A percentile compares a stretch with the other conserved stretches of the same genome.
These are phyloP conservation scores for Kryptolebias ocellatus DNA, from an alignment of 2,797 vertebrate genomes.

Conservation along the genomic window DNA sequence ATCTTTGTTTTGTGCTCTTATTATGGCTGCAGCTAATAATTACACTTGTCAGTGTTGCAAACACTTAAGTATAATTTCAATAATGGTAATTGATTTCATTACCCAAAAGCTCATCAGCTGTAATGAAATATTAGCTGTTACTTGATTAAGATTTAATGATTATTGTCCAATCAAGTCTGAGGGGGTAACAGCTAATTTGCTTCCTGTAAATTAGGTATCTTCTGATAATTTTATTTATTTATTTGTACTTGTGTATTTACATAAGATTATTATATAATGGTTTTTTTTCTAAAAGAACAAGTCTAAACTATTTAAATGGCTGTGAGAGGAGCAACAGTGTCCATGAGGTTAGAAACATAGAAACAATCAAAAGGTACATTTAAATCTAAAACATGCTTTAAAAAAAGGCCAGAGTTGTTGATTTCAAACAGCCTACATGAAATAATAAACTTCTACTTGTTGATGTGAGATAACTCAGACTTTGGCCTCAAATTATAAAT, in stretches of 20 bases:
- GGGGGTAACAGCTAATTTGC: neutral
- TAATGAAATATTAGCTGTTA: neutral
- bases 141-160: conserved; percentile 1
- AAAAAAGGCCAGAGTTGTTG: too few species aligned
- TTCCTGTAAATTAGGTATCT: neutral
- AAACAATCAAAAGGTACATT: too few species aligned
- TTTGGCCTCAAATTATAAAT: neutral
- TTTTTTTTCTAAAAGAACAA: too few species aligned
- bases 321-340: too few species aligned
- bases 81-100: neutral
- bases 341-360: too few species aligned
- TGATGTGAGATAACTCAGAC: neutral
- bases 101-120: neutral
- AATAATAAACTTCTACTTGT: neutral
- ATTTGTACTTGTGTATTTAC: too few species aligned
- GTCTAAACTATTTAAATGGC: too few species aligned
- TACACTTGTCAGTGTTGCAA: neutral
- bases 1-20: too few species aligned
- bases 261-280: too few species aligned
- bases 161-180: neutral
- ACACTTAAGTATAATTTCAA: neutral
- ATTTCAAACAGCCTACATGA: too few species aligned
- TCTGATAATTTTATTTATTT: too few species aligned
- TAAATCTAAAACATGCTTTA: too few species aligned
- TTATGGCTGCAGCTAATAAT: neutral